phyloP scores from a whole-genome alignment of 64 coral and sea anemone genomes.

The Anthopleura sola region DNA sequence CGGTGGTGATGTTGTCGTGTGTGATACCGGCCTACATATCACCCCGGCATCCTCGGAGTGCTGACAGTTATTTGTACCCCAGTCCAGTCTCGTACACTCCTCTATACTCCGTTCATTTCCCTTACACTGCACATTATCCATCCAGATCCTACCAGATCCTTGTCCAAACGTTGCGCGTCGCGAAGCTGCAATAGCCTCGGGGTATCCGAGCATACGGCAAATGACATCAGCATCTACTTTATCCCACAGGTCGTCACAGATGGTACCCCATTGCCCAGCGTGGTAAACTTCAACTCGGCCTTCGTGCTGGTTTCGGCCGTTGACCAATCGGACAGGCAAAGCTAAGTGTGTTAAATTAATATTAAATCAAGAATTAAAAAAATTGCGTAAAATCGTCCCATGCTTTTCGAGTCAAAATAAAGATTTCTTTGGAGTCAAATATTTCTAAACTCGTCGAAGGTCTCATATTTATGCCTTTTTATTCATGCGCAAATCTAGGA shows the following conservation, averaged over 20 bases:
- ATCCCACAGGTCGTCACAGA: neutral
- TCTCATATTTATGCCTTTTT: no score
- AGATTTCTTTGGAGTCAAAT: no score
- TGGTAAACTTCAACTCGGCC: neutral
- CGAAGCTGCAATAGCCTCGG: neutral
- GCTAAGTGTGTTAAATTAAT: neutral
- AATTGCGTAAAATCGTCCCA: no score
- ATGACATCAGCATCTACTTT: neutral
- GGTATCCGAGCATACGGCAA: conserved; percentile 20
- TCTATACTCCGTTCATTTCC: neutral
- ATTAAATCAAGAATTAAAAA: no score
- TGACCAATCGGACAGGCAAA: neutral
- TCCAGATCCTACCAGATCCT: neutral
- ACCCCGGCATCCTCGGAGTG: conserved; percentile 10
- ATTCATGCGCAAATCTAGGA: no score
- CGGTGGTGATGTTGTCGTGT: neutral
- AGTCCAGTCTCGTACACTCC: neutral
- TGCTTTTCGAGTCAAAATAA: no score
- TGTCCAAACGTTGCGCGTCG: neutral
- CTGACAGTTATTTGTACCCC: neutral
- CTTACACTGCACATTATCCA: conserved; percentile 13
- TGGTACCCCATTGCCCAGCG: neutral
- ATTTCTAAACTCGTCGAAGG: no score
- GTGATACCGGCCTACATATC: neutral
- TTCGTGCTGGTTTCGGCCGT: neutral